Evolutionary conservation across 2,888 invertebrate species (phyloP).

Genomic region (Agonopterix subpropinquella): DNA sequence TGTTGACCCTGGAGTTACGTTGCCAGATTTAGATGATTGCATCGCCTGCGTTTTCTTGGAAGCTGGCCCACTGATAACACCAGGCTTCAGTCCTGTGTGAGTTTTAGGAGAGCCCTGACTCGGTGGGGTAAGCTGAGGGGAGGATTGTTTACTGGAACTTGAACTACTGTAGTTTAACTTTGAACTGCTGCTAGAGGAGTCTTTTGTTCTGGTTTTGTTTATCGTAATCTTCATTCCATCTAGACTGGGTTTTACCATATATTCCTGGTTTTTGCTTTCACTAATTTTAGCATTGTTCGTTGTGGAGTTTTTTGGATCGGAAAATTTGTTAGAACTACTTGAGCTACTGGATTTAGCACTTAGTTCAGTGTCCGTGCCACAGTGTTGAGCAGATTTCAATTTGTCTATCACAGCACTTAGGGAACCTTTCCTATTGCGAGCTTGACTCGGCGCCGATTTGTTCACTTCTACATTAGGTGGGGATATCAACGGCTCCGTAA

Average conservation of each 20-base stretch:
- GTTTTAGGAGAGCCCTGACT: constrained; percentile 84
- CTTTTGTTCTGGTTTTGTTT: constrained; percentile 89
- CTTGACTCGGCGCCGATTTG: constrained; percentile 77
- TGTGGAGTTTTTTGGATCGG: constrained; percentile 62
- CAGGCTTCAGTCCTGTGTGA: constrained; percentile 89
- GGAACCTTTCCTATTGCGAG: constrained; percentile 82
- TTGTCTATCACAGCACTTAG: constrained; percentile 93
- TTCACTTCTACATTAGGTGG: constrained; percentile 75
- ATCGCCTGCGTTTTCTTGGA: constrained; percentile 85
- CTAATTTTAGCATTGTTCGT: constrained; percentile 52
- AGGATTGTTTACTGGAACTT: constrained; percentile 64
- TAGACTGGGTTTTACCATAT: constrained; percentile 92
- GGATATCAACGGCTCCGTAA: constrained; percentile 61
- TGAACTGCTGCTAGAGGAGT: constrained; percentile 71
- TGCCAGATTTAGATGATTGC: constrained; percentile 67
- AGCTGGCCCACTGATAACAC: constrained; percentile 90
- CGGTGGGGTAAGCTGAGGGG: constrained; percentile 62
- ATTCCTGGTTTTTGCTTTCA: constrained; percentile 84
- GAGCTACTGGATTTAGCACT: constrained; percentile 63
- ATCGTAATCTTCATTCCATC: constrained; percentile 95
- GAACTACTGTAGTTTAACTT: constrained; percentile 61
- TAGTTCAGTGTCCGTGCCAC: constrained; percentile 70
- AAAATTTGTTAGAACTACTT: constrained; percentile 55
- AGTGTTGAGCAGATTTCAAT: constrained; percentile 84
- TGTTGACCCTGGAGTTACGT: constrained; percentile 47